Evolutionary conservation across 2,113 vertebrate genomes (phyloP).

Genomic region (Marcusenius ussheri): DNA sequence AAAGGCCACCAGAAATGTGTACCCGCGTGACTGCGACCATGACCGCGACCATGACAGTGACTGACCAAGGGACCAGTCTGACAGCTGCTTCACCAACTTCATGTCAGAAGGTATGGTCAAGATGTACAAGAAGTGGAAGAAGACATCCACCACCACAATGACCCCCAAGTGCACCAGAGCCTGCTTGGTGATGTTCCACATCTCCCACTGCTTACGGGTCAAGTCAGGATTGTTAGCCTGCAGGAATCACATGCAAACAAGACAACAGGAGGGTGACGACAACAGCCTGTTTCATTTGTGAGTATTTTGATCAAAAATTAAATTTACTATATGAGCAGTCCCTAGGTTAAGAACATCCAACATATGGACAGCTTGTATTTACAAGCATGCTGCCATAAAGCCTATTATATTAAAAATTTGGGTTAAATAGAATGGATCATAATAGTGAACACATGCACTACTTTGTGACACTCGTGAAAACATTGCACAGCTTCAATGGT

Average conservation of each 20-base stretch:
- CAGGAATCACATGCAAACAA: background rate
- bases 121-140: constrained; percentile 97
- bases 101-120: constrained; percentile 86
- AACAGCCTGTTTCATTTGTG: background rate
- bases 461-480: background rate
- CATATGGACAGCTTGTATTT: background rate
- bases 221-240: constrained; percentile 73
- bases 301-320: background rate
- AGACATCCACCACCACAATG: constrained; percentile 74
- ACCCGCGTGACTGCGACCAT: background rate
- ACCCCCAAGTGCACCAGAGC: constrained; percentile 68
- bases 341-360: background rate
- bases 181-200: constrained; percentile 75
- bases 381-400: background rate
- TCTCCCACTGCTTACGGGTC: constrained; percentile 71
- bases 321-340: background rate
- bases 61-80: constrained; percentile 87
- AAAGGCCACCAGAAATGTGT: background rate
- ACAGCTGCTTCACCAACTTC: constrained; percentile 74
- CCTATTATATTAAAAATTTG: background rate
- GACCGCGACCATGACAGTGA: constrained; percentile 7
- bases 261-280: background rate
- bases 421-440: background rate
- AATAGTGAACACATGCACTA: background rate
- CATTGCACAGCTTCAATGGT: background rate